These are phyloP conservation scores for Arctopsyche grandis DNA, from an alignment of 1,140 invertebrate genomes.

Conservation along the genomic window DNA sequence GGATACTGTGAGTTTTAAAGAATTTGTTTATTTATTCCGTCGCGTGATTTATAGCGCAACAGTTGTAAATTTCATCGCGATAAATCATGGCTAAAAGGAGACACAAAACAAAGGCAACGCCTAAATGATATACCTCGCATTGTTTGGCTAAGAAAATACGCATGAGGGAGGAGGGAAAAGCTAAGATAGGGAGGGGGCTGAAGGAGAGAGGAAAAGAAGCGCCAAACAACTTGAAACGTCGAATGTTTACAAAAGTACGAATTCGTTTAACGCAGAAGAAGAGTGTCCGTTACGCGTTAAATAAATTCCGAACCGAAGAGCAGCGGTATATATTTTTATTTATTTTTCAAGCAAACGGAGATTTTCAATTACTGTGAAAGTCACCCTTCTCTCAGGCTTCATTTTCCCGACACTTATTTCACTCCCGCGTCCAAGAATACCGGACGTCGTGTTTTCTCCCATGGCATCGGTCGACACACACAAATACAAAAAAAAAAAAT, in stretches of 20 bases:
- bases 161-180: not conserved
- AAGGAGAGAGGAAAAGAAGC: not conserved
- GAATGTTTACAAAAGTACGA: no score
- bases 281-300: no score
- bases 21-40: not conserved
- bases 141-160: not conserved
- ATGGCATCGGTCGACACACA: not conserved
- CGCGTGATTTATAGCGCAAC: not conserved
- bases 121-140: no score
- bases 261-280: no score
- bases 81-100: not conserved
- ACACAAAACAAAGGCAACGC: not conserved
- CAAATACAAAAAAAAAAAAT: no score
- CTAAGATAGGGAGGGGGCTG: not conserved
- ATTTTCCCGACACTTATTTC: slow-evolving; percentile 25
- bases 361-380: slow-evolving; percentile 29
- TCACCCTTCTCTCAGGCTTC: slow-evolving; percentile 14
- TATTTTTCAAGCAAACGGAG: not conserved
- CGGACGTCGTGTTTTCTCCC: not conserved
- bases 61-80: not conserved
- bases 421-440: not conserved
- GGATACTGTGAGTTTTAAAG: no score
- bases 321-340: not conserved
- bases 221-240: not conserved
- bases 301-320: no score